These are phyloP conservation scores for Misgurnus anguillicaudatus DNA, from an alignment of 2,113 vertebrate genomes.

Conservation along the genomic window DNA sequence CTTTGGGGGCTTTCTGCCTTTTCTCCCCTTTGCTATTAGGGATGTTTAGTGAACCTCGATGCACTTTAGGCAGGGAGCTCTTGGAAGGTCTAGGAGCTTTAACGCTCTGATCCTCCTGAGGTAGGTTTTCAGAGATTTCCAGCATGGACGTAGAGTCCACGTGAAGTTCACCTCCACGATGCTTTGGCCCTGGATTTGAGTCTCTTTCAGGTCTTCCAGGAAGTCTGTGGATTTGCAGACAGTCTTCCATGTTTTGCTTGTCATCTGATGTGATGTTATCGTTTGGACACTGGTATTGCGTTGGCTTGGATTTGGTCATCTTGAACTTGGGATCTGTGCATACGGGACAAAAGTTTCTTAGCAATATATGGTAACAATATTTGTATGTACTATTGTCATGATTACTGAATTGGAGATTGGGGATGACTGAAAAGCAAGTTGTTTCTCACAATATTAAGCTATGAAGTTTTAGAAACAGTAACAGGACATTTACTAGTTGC, in stretches of 20 bases:
- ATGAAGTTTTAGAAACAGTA: background rate
- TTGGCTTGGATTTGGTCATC: conserved; percentile 64
- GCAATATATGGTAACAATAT: background rate
- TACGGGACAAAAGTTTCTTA: background rate
- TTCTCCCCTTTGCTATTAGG: conserved; percentile 71
- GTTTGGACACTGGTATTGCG: conserved; percentile 76
- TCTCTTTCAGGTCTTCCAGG: conserved; percentile 65
- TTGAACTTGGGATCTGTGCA: conserved; percentile 72
- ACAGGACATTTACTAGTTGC: too few relatives aligned
- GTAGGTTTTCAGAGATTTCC: conserved; percentile 64
- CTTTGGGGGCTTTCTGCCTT: conserved; percentile 73
- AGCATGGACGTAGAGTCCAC: conserved; percentile 30
- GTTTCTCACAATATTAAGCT: background rate
- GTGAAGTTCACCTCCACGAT: conserved; percentile 57
- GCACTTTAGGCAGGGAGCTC: conserved; percentile 71
- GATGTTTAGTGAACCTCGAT: conserved; percentile 61
- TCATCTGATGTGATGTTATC: conserved; percentile 64
- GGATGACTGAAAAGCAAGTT: background rate
- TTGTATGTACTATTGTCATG: background rate
- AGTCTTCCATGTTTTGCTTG: conserved; percentile 69
- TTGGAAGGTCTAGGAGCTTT: conserved; percentile 66
- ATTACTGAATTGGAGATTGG: background rate
- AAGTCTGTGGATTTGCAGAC: conserved; percentile 74
- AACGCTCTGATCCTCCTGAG: conserved; percentile 74
- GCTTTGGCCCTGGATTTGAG: conserved; percentile 57